A percentile compares a stretch with the other conserved stretches of the same genome.
Conservation (phyloP, 2,888 invertebrate genomes). For the Harmothoe impar region DNA sequence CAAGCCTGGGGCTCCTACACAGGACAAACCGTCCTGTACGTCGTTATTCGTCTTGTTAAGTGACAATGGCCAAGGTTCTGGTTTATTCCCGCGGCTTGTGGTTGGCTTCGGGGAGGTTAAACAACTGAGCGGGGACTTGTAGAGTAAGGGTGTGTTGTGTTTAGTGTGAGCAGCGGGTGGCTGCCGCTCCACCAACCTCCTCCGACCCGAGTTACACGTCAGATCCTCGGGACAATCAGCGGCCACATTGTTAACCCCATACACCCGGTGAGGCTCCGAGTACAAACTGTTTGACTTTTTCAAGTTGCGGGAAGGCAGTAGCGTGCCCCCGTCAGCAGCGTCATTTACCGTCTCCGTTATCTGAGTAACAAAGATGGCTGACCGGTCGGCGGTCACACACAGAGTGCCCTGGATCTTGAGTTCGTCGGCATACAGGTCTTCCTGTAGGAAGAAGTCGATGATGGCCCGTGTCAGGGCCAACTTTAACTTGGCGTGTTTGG, state of each 20-base stretch:
- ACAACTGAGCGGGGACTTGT: neutral
- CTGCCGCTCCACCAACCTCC: neutral
- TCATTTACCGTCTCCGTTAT: slow-evolving; percentile 64
- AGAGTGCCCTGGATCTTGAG: slow-evolving; percentile 63
- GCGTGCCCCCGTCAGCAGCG: neutral
- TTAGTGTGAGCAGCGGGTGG: slow-evolving; percentile 54
- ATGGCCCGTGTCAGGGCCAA: slow-evolving; percentile 60
- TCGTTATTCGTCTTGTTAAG: neutral
- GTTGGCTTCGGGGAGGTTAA: neutral
- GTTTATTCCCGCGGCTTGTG: neutral
- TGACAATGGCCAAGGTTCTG: slow-evolving; percentile 23
- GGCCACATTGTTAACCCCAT: neutral
- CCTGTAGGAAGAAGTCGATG: slow-evolving; percentile 57
- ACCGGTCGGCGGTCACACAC: slow-evolving; percentile 61
- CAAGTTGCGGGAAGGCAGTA: neutral
- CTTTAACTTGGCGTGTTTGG: slow-evolving; percentile 61
- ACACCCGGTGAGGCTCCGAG: neutral
- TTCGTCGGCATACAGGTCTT: slow-evolving; percentile 61
- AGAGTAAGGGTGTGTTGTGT: neutral
- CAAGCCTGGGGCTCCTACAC: neutral
- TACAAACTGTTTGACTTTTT: neutral
- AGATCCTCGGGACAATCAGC: slow-evolving; percentile 36
- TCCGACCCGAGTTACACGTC: slow-evolving; percentile 23
- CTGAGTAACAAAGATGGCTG: slow-evolving; percentile 62
- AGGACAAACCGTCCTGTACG: neutral